Evolutionary conservation across 2,797 vertebrate genomes (phyloP), one percentile per base, ranked within the genome.

Genomic region (Pangasius macronema): DNA sequence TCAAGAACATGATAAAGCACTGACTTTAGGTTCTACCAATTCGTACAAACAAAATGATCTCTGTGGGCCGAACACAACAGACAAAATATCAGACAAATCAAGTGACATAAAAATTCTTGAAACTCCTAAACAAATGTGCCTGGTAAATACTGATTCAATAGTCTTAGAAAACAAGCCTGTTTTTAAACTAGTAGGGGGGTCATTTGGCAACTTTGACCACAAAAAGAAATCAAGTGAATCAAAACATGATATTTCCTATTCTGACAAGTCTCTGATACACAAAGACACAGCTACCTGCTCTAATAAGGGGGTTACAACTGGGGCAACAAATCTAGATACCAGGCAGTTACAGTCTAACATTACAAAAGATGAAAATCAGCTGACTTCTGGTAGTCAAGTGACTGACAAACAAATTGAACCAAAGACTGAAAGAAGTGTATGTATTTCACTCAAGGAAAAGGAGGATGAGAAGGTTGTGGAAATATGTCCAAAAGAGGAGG

Each of bases 151-250:
- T 88, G 88, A 93, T 76, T 89, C 88, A 83, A 24, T 86, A 76
- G 88, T 77, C 82, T 42, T 73, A 65, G 92, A 93, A 85, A 91
- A 59, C 82, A 88, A 91, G 63, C 72, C 70, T 67, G 46, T 91
- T 65, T 92, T 96, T 89, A 94, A 91, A 87, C 92, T 96, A 89
- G 90, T 93, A 86, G 93, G 93, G 3, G 96, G 96, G 10, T 95
- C 94, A 2, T 96, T 97, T 93, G 96, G 96, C 81, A 93, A 92
- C n/a, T 96, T 96, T 86, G 94, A 88, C 63, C 93, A 94, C 36
- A 96, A 92, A 94, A 93, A 89, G 88, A 95, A 92, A 92, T 87
- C 90, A 1, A 92, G 81, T 76, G 87, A 92, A 63, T 83, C 82
- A 73, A 94, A 70, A 90, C 65, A 76, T 55, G 63, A 39, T 20